Evolutionary conservation across 2,113 vertebrate genomes (phyloP), one percentile per base, ranked within the genome.

Genomic region (Nothocercus julius): DNA sequence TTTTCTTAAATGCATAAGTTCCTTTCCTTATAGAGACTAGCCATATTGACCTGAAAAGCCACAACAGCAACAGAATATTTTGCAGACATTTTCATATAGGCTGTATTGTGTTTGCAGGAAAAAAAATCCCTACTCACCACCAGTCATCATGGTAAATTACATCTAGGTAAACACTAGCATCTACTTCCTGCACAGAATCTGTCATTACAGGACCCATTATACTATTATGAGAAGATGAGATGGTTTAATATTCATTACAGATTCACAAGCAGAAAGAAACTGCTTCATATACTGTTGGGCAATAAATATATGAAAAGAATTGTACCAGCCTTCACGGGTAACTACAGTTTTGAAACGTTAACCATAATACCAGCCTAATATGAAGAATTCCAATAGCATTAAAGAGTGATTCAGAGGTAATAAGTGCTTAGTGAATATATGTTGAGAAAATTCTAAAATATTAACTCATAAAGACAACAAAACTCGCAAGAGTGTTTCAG

Each of bases 141-240:
- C 67, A 79, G 63, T 88, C 90, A 93, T 95, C 53, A 53, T 51
- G 91, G 62, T 77, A 97, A 96, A 95, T 96, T 95, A 76, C 20
- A 36, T 82, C 67, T 87, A 83, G 45, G 78, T 95, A 96, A 97
- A 96, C 85, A 97, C 61, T 85, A 96, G 88, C 97, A 97, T 97
- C 86, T 97, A 96, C 49, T 89, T 85, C 64, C 70, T 34, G 4
- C 86, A n/a, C 83, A 88, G 49, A 94, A 66, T 79, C 85, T 93
- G 66, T 87, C 86, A 90, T 91, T 61, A 93, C 44, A 96, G 74
- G 28, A 92, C 68, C 63, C 63, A 78, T 95, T 76, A 92, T 61
- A 83, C 40, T 84, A 78, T 87, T 72, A 84, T 45, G 64, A 96
- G 79, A 38, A 90, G 73, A 94, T 58, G 72, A 82, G n/a, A 82